Conservation (phyloP, 30 jellyfish, hydroid and myxozoan genomes). For the Chrysaora quinquecirrha region DNA sequence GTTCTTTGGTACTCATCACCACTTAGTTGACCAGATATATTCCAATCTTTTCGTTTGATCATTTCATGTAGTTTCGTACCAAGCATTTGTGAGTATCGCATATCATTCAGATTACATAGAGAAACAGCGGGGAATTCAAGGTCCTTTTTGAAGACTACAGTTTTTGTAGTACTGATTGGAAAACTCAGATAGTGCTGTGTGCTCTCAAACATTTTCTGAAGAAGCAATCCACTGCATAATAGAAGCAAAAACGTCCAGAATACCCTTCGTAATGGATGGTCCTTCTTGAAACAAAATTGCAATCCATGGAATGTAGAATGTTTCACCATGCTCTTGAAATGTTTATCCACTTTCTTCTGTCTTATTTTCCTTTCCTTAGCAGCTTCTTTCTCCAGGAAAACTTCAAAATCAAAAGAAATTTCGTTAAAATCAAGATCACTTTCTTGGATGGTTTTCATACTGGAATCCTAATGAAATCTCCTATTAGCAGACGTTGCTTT, state of each 20-base stretch:
- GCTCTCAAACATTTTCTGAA: conserved; percentile 81
- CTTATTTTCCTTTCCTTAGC: conserved; percentile 44
- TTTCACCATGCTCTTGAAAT: conserved; percentile 55
- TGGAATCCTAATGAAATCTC: no score
- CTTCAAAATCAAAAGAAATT: conserved; percentile 24
- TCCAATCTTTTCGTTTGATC: conserved; percentile 14
- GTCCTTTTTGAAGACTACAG: conserved; percentile 42
- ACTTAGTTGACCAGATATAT: conserved; percentile 29
- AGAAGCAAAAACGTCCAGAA: conserved; percentile 70
- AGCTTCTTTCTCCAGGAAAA: conserved; percentile 41
- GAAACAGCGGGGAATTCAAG: conserved; percentile 92
- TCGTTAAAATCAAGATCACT: no score
- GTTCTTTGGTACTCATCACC: conserved; percentile 67
- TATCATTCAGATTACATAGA: conserved; percentile 85
- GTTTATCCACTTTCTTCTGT: conserved; percentile 50
- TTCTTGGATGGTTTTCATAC: no score
- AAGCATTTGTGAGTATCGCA: conserved; percentile 66
- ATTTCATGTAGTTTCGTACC: conserved; percentile 81
- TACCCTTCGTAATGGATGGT: conserved; percentile 72
- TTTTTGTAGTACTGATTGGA: conserved; percentile 82
- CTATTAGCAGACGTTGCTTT: no score
- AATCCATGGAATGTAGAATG: conserved; percentile 90
- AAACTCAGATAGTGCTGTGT: conserved; percentile 67
- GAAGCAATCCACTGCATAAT: conserved; percentile 62
- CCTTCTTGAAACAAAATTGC: conserved; percentile 77